Evolutionary conservation across 2,113 vertebrate species (phyloP).

Genomic region (Equus quagga): DNA sequence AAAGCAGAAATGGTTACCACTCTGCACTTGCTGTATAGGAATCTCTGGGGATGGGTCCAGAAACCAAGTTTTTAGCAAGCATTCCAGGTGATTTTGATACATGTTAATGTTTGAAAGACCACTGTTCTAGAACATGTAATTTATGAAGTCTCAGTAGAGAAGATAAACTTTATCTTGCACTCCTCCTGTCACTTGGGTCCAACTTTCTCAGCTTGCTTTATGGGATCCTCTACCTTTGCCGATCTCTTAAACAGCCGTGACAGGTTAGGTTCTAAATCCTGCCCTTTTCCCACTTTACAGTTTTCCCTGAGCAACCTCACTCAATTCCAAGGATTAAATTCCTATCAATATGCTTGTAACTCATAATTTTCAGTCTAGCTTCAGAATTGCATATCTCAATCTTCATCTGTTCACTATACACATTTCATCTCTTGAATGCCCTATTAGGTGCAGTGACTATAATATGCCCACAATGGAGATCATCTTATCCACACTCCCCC

Average conservation of each 20-base stretch:
- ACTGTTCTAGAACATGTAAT: not conserved
- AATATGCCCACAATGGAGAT: not conserved
- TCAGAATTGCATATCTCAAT: not conserved
- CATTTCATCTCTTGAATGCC: not conserved
- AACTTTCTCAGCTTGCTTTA: not conserved
- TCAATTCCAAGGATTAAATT: not conserved
- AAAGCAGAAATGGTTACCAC: not conserved
- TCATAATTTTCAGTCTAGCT: not conserved
- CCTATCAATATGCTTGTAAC: not conserved
- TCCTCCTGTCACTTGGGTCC: not conserved
- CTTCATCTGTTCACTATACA: not conserved
- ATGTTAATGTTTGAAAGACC: not conserved
- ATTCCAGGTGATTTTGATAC: not conserved
- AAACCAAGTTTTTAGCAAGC: slow-evolving; percentile 35
- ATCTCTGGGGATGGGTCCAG: not conserved
- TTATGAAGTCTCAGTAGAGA: not conserved
- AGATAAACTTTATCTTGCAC: not conserved
- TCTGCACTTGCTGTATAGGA: not conserved
- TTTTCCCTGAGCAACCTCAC: not conserved
- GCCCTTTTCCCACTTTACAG: not conserved
- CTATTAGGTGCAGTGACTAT: not conserved
- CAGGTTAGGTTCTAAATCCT: not conserved
- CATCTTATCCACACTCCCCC: not conserved
- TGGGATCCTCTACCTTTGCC: not conserved
- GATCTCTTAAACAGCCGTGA: not conserved